Evolutionary conservation across 2,888 invertebrate species (phyloP).

Genomic region (Apocheima hispidaria): DNA sequence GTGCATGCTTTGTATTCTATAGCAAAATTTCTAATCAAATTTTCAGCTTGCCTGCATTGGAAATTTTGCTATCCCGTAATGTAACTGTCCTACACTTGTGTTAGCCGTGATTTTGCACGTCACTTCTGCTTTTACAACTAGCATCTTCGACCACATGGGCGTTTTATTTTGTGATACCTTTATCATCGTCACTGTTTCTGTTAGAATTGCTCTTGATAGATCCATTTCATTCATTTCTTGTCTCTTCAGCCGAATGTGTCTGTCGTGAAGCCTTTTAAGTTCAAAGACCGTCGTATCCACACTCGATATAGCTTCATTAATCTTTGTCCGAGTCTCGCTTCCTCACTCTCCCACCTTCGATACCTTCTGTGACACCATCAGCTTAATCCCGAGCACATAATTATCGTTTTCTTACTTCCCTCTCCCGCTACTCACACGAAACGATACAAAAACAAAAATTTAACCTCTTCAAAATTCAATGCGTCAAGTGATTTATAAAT

Average conservation of each 20-base stretch:
- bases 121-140: slow-evolving; percentile 73
- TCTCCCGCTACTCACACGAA: slow-evolving; percentile 61
- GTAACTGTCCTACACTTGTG: slow-evolving; percentile 65
- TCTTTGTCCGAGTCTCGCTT: slow-evolving; percentile 75
- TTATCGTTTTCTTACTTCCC: slow-evolving; percentile 63
- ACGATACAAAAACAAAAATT: slow-evolving; percentile 55
- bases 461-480: slow-evolving; percentile 52
- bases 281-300: slow-evolving; percentile 62
- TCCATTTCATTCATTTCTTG: slow-evolving; percentile 83
- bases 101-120: slow-evolving; percentile 74
- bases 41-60: slow-evolving; percentile 48
- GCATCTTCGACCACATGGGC: slow-evolving; percentile 78
- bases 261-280: slow-evolving; percentile 78
- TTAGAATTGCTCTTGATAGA: slow-evolving; percentile 84
- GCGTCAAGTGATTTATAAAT: slow-evolving; percentile 53
- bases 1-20: slow-evolving; percentile 57
- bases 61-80: slow-evolving; percentile 62
- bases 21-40: slow-evolving; percentile 58
- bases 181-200: slow-evolving; percentile 84
- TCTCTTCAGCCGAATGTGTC: slow-evolving; percentile 77
- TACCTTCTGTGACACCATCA: slow-evolving; percentile 76
- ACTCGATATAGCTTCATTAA: slow-evolving; percentile 75
- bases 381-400: slow-evolving; percentile 78
- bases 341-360: slow-evolving; percentile 73
- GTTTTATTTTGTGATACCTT: slow-evolving; percentile 87